These are phyloP conservation scores for Onychomys torridus DNA, from an alignment of 2,797 vertebrate species.

Conservation along the genomic window DNA sequence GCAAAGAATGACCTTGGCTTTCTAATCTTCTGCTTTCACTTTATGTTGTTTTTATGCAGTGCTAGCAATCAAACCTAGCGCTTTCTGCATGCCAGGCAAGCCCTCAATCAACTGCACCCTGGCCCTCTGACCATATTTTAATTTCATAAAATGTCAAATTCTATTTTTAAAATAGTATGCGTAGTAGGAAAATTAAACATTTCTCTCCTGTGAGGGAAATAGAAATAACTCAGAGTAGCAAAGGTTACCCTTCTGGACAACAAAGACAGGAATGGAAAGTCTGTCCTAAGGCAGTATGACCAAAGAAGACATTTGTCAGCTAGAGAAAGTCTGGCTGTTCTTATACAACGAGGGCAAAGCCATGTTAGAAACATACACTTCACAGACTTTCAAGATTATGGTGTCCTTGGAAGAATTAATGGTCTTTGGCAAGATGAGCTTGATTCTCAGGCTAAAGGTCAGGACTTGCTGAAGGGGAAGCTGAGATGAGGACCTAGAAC, in stretches of 20 bases:
- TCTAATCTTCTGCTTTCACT: background rate
- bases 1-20: background rate
- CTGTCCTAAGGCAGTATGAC: background rate
- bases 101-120: background rate
- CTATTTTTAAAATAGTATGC: background rate
- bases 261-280: background rate
- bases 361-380: background rate
- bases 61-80: background rate
- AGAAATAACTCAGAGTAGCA: background rate
- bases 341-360: background rate
- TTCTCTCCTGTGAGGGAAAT: background rate
- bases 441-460: background rate
- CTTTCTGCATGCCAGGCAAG: background rate
- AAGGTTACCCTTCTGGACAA: background rate
- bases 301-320: background rate
- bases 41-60: background rate
- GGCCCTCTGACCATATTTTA: background rate
- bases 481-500: background rate
- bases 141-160: conserved; percentile 14
- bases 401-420: background rate
- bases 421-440: background rate
- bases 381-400: background rate
- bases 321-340: background rate
- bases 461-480: background rate
- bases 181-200: background rate